Percentiles rank a stretch among this genome's conserved stretches.
Conservation (phyloP, 2,113 vertebrate genomes). For the Holacanthus passer region DNA sequence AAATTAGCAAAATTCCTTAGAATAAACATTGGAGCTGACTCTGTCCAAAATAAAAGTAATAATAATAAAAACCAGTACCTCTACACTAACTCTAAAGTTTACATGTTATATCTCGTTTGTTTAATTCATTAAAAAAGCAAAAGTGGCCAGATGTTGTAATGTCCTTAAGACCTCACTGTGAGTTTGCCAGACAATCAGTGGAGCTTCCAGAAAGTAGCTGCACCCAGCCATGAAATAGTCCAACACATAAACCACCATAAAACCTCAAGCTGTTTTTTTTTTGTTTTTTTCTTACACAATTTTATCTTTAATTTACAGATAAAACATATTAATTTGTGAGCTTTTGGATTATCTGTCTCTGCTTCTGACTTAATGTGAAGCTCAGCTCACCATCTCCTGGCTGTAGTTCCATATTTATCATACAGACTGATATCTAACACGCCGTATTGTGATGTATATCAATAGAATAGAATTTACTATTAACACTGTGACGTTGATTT, state of each 20-base stretch:
- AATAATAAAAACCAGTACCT: too few relatives aligned
- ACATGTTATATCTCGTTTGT: too few relatives aligned
- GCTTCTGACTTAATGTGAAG: neutral
- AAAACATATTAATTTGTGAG: too few relatives aligned
- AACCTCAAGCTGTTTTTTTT: neutral
- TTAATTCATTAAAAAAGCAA: neutral
- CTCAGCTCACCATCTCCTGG: neutral
- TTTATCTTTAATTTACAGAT: too few relatives aligned
- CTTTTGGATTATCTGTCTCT: too few relatives aligned
- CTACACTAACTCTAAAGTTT: too few relatives aligned
- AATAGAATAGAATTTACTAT: neutral
- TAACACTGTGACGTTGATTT: too few relatives aligned
- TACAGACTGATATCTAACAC: too few relatives aligned
- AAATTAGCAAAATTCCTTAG: too few relatives aligned
- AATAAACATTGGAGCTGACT: too few relatives aligned
- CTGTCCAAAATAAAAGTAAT: too few relatives aligned
- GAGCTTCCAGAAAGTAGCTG: neutral
- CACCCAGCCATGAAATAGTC: neutral
- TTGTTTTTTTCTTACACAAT: too few relatives aligned
- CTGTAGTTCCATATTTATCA: neutral
- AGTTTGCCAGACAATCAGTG: neutral
- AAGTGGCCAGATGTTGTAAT: neutral
- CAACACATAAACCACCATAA: neutral
- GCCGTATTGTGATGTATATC: neutral
- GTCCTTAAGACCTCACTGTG: neutral